A percentile compares a stretch with the other conserved stretches of the same genome.
Evolutionary conservation across 2,797 vertebrate genomes (phyloP).

Genomic region (Anas bernieri): DNA sequence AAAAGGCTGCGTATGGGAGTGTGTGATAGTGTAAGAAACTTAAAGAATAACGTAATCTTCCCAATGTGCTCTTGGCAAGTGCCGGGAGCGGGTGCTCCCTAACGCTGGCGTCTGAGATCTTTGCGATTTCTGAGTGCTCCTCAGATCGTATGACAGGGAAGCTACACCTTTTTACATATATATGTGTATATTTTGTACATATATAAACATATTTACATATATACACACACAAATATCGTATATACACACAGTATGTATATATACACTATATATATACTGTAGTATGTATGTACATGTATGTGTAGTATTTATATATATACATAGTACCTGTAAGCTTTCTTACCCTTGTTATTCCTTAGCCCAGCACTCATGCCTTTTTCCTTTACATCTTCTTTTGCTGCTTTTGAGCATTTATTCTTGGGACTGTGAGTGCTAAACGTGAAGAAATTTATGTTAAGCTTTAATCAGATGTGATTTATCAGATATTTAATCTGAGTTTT

Average conservation of each 20-base stretch:
- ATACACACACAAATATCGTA: too few relatives aligned
- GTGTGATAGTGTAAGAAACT: background rate
- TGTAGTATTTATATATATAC: too few relatives aligned
- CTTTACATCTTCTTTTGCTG: background rate
- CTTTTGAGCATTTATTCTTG: background rate
- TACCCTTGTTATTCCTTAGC: background rate
- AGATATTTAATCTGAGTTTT: background rate
- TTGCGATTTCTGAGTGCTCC: background rate
- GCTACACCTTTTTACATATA: too few relatives aligned
- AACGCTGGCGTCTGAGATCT: background rate
- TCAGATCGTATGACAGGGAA: background rate
- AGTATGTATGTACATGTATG: background rate
- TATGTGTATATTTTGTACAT: too few relatives aligned
- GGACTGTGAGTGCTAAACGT: background rate
- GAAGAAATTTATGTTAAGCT: background rate
- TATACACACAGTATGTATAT: too few relatives aligned
- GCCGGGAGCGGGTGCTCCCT: background rate
- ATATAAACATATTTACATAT: too few relatives aligned
- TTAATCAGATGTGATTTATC: background rate
- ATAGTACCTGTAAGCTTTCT: background rate
- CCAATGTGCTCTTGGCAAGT: background rate
- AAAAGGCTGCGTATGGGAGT: background rate
- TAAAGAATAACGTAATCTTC: background rate
- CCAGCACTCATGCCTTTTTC: background rate
- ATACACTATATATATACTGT: background rate